Base-by-base conservation (phyloP, 2,888 invertebrate genomes). In the Drosophila niveifrons region DNA sequence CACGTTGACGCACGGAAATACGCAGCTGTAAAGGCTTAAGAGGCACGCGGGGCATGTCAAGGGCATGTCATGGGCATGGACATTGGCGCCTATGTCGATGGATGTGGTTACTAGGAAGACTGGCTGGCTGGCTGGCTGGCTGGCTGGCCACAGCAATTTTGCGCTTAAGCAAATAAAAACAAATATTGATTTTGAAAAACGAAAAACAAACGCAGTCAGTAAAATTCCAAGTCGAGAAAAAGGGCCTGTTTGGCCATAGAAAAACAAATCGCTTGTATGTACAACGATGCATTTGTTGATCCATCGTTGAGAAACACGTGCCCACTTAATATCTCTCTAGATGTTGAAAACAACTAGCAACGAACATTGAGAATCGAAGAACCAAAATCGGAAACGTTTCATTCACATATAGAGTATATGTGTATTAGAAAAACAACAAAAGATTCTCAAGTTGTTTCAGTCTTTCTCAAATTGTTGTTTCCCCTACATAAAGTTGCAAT, bases 401-500 rank as follows among this genome's bases (percentile, higher is more conserved):
- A 74, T 75, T 66, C n/a, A n/a, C n/a, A n/a, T n/a, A n/a, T n/a
- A n/a, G n/a, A 67, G 70, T 55, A 48, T 6, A 34, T 11, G 10
- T 10, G 36, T 36, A 6, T 63, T 81, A 63, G 43, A 70, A 88
- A 52, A 82, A 80, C 77, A 87, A 56, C 10, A 56, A 4, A 55
- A 28, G 65, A 57, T 39, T 66, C 46, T 66, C 31, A 56, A 55
- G 44, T 56, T 53, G 46, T 44, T 44, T 23, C 41, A 10, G 2
- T 17, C 10, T 17, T 6, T 47, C 23, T 47, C 9, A 11, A 46
- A 28, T 13, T 57, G 44, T 65, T 48, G 46, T 67, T 75, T 70
- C 67, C 79, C 66, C 66, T 68, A 43, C 86, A 88, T 66, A 77
- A 89, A 87, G 75, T 69, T 87, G 53, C 87, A 89, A 90, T 90